Conservation (phyloP, 2,113 vertebrate genomes). For the Carettochelys insculpta region DNA sequence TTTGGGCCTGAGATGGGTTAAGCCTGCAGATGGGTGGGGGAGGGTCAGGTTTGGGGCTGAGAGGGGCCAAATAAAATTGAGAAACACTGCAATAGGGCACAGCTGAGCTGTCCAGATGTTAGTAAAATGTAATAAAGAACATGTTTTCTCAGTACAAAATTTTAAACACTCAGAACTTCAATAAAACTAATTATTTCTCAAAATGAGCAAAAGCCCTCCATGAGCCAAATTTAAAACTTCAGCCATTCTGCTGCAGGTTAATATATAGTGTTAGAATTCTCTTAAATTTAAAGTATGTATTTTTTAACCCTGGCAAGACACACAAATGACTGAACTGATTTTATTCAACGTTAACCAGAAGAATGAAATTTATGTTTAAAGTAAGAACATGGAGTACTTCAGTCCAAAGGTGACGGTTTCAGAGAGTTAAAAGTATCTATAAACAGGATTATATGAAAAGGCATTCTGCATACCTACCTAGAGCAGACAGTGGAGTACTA, state of each 20-base stretch:
- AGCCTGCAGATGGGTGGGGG: too few relatives aligned
- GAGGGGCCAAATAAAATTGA: too few relatives aligned
- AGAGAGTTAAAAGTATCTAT: not conserved
- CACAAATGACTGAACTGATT: not conserved
- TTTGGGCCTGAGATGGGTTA: too few relatives aligned
- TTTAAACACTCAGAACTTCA: not conserved
- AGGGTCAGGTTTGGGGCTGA: too few relatives aligned
- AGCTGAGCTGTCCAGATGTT: not conserved
- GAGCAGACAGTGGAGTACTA: not conserved
- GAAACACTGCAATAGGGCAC: not conserved
- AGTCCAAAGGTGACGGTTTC: not conserved
- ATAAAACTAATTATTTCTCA: not conserved
- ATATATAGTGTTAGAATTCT: not conserved
- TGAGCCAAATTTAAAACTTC: too few relatives aligned
- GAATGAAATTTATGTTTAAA: not conserved
- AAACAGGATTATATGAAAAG: not conserved
- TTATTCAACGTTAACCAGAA: not conserved
- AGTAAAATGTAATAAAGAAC: not conserved
- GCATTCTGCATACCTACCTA: not conserved
- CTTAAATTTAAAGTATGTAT: not conserved
- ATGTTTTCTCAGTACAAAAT: not conserved
- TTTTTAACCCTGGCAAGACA: not conserved
- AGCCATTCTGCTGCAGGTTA: not conserved
- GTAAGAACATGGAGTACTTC: not conserved
- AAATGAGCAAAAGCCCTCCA: not conserved